Conservation (phyloP, 2,113 vertebrate species). For the Mesitornis unicolor region DNA sequence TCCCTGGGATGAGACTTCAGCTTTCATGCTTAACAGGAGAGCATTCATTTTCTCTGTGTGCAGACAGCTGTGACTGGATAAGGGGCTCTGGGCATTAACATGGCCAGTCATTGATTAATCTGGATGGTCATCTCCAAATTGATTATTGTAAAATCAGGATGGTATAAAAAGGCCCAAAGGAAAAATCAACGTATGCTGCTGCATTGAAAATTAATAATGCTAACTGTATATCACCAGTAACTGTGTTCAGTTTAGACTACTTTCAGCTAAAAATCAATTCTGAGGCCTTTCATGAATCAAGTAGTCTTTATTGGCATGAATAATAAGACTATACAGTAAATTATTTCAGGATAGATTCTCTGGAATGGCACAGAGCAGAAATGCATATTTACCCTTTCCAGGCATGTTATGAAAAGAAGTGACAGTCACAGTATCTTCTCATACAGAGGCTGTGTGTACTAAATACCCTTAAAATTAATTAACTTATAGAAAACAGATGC, state of each 20-base stretch:
- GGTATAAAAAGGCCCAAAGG: slow-evolving; percentile 6
- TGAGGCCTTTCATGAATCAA: background rate
- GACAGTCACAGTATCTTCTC: background rate
- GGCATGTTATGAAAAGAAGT: background rate
- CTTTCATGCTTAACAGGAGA: background rate
- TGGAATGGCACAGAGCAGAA: background rate
- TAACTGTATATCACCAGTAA: background rate
- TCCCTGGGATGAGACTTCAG: background rate
- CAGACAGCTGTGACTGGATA: background rate
- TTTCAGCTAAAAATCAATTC: slow-evolving; percentile 6
- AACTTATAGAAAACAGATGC: background rate
- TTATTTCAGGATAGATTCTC: slow-evolving; percentile 5
- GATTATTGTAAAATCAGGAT: background rate
- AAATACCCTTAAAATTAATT: background rate
- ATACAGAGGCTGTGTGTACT: background rate
- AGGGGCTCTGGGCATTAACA: background rate
- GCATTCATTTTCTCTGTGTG: background rate
- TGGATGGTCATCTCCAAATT: background rate
- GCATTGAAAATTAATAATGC: background rate
- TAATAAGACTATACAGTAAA: background rate
- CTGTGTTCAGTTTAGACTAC: background rate
- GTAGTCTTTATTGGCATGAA: background rate
- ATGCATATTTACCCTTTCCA: background rate
- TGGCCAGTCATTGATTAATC: background rate
- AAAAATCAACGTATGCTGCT: background rate